Evolutionary conservation across 2,888 invertebrate species (phyloP).

Genomic region (Drosophila acutilabella): DNA sequence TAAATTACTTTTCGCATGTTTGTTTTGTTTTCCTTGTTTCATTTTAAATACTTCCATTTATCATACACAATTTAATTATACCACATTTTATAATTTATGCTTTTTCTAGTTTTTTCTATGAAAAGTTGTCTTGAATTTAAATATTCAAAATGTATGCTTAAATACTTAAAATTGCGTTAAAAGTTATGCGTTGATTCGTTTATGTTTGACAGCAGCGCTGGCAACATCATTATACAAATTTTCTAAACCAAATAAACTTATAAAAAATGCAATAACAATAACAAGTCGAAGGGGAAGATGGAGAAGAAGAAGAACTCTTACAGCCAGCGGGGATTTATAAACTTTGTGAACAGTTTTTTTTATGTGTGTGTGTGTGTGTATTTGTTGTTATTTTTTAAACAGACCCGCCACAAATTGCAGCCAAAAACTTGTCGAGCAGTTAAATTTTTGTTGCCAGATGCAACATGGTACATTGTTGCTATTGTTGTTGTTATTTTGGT

Average conservation of each 20-base stretch:
- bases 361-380: too few relatives aligned
- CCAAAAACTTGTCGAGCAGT: conserved; percentile 58
- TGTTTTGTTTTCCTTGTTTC: too few relatives aligned
- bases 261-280: conserved; percentile 36
- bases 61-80: too few relatives aligned
- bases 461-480: conserved; percentile 43
- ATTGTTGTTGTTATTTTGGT: conserved; percentile 25
- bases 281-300: not conserved
- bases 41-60: too few relatives aligned
- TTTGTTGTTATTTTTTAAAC: conserved; percentile 47
- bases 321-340: conserved; percentile 46
- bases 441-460: conserved; percentile 56
- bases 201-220: conserved; percentile 19
- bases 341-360: conserved; percentile 37
- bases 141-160: not conserved
- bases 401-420: conserved; percentile 70
- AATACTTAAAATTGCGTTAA: conserved; percentile 12
- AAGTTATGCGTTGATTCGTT: conserved; percentile 20
- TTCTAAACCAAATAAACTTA: conserved; percentile 53
- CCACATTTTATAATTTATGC: too few relatives aligned
- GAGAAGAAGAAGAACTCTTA: conserved; percentile 20
- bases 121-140: not conserved
- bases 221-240: conserved; percentile 52
- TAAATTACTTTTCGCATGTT: too few relatives aligned
- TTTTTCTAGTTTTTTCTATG: not conserved